Conservation (phyloP, 2,113 vertebrate species). For the Alligator mississippiensis region DNA sequence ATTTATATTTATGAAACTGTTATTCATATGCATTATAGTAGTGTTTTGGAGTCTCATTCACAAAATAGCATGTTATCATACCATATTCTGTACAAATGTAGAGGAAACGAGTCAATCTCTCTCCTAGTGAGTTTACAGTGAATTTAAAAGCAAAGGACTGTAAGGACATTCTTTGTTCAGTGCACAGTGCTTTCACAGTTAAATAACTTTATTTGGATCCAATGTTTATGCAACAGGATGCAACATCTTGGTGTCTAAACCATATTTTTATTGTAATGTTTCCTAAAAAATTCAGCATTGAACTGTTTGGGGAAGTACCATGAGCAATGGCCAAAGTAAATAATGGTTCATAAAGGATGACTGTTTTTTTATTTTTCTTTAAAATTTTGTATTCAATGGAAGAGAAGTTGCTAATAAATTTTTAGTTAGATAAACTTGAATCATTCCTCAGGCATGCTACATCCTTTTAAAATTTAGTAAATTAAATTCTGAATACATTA, state of each 20-base stretch:
- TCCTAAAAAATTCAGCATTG: neutral
- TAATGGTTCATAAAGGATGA: neutral
- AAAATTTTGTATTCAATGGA: rapidly evolving
- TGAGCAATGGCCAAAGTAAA: neutral
- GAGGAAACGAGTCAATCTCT: no score
- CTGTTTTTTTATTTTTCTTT: no score
- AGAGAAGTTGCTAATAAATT: neutral
- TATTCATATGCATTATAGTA: neutral
- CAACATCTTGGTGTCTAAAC: neutral
- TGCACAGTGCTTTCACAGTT: neutral
- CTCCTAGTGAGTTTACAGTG: no score
- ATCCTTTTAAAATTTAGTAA: neutral
- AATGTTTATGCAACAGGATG: rapidly evolving
- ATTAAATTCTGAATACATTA: neutral
- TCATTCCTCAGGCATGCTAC: rapidly evolving
- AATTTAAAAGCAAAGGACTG: no score
- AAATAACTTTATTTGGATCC: rapidly evolving
- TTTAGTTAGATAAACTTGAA: rapidly evolving
- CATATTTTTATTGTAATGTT: neutral
- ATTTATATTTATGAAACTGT: rapidly evolving
- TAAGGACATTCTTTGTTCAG: rapidly evolving
- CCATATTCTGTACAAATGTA: no score
- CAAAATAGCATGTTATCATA: no score
- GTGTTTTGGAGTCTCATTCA: neutral
- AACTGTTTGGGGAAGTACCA: neutral